Base-by-base conservation (phyloP, 2,888 invertebrate species). In the Andrena flavipes region DNA sequence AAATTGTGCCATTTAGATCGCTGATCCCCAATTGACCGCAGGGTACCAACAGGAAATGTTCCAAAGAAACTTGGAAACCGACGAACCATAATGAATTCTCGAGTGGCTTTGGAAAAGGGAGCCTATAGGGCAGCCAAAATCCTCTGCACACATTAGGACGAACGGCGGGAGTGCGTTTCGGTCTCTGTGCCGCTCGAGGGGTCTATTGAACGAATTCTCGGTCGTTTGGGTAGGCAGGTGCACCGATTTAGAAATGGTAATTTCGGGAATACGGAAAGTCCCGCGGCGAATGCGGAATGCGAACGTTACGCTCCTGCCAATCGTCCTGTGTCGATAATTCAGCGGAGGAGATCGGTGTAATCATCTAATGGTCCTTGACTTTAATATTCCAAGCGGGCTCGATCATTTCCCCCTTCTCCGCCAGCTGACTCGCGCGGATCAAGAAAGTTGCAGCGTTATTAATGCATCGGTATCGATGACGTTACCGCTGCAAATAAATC, bases 401-500 rank as follows among this genome's bases (percentile, higher is more conserved):
- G 67, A 72, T 80, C 79, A 79, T 73, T 68, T 49, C 67, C 42
- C 54, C 42, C 49, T 16, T 29, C n/a, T 29, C 33, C 5, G 26
- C 7, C n/a, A 30, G 8, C 16, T 62, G 80, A 42, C 42, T 13
- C 49, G 80, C 72, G 68, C 72, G 68, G 63, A 72, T 79, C 62
- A 80, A 80, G 81, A 80, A 74, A 69, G 65, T 59, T 74, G 74
- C 74, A 70, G 69, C 64, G 49, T 74, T 81, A 80, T 80, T 81
- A 82, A 81, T 81, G 82, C 70, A 76, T 73, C 76, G 62, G 75
- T 82, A 81, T 81, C 80, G 80, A 80, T 80, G 82, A 81, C 82
- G 70, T 75, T 74, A 71, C 69, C 77, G 71, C n/a, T 71, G 71
- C 42, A 78, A 75, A 84, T 84, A 77, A 84, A 82, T 82, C 82